Base-by-base conservation (phyloP, 2,113 vertebrate genomes). In the Macrotus californicus region DNA sequence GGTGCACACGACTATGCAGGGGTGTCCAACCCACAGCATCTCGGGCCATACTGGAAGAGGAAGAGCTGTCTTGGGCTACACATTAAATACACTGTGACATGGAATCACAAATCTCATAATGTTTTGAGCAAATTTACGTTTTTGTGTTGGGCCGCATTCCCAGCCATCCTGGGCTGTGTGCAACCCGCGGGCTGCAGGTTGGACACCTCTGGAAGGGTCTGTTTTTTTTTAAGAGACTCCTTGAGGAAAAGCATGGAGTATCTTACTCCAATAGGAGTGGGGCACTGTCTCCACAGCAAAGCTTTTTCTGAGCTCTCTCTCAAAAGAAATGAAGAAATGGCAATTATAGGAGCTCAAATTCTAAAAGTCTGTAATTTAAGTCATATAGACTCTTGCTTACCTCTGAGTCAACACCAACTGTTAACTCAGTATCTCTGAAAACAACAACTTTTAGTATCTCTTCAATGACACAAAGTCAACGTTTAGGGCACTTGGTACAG, bases 261-360 rank as follows among this genome's bases (percentile, higher is more conserved):
- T 31, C n/a, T 64, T 85, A 61, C 64, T 91, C 46, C 34, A 66
- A 12, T 1, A 64, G 29, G 21, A 76, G 29, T 1, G 6, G 61
- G 70, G 66, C 22, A 69, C 64, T 56, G 2, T 88, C 87, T 84
- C 34, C 26, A 80, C 9, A 26, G 52, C 15, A 82, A 77, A 46
- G 70, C 46, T 91, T 82, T 52, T 46, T 81, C 87, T 75, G 48
- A 81, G 36, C n/a, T 77, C 36, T 95, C 54, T 94, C 67, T 87
- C 56, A 84, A 93, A 94, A 89, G 39, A 96, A 87, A 87, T 29
- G n/a, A 83, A 83, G n/a, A 81, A 72, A 77, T 8, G 61, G 34
- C 48, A 84, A 92, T 43, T 24, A 83, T 0, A 86, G 46, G 18
- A 43, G 41, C 21, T 96, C 54, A 79, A 82, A 69, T 89, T 90